phyloP scores from a whole-genome alignment of 2,797 vertebrate genomes.

The Sebastiscus tertius region DNA sequence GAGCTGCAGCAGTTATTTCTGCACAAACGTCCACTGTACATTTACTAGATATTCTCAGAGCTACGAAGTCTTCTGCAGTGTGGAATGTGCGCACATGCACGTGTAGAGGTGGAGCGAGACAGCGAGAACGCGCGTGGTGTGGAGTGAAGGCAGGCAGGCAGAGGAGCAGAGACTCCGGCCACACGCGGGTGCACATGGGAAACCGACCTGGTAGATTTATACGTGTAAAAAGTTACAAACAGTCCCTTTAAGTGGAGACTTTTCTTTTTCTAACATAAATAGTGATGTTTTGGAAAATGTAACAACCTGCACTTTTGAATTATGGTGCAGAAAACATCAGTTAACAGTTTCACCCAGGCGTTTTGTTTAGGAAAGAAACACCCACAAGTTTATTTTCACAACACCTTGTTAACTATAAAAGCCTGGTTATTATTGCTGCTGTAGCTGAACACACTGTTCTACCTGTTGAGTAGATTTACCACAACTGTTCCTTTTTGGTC shows the following conservation, averaged over 20 bases:
- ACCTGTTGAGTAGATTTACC: constrained; percentile 38
- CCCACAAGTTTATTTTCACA: background rate
- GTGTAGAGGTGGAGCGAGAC: too few species aligned
- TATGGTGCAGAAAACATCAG: background rate
- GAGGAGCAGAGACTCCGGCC: too few species aligned
- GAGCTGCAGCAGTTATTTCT: too few species aligned
- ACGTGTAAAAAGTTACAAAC: too few species aligned
- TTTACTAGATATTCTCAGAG: too few species aligned
- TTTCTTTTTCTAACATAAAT: background rate
- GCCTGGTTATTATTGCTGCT: background rate
- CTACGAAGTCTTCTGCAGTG: too few species aligned
- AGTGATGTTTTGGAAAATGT: constrained; percentile 1
- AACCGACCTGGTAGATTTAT: too few species aligned
- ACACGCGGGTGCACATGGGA: too few species aligned
- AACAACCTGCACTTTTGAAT: background rate
- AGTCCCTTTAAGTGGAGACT: background rate
- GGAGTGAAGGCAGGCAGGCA: too few species aligned
- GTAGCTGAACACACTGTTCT: background rate
- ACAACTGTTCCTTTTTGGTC: background rate
- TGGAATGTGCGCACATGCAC: too few species aligned
- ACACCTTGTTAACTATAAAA: constrained; percentile 3
- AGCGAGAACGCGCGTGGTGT: too few species aligned
- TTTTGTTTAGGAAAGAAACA: constrained; percentile 3
- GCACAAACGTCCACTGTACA: too few species aligned
- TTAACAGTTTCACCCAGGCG: background rate